phyloP scores from a whole-genome alignment of 2,888 invertebrate genomes.

The Dicycla oo region DNA sequence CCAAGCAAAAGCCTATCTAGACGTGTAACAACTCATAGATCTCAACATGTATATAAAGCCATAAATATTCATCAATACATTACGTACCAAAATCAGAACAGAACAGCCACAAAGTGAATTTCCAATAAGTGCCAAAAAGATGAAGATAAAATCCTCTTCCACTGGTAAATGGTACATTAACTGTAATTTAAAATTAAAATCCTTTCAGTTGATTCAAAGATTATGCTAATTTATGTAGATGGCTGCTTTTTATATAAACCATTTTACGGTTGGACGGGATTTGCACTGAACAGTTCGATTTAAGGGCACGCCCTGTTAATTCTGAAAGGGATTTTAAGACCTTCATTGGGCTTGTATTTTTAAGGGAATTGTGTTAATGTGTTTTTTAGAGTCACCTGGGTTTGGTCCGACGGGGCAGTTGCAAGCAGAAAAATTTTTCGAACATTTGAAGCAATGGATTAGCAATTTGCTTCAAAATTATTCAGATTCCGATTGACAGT shows the following conservation, averaged over 20 bases:
- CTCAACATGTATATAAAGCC: not conserved
- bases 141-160: slow-evolving; percentile 65
- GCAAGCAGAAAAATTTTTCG: too few species aligned
- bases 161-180: slow-evolving; percentile 75
- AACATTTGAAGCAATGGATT: too few species aligned
- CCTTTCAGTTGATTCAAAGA: slow-evolving; percentile 84
- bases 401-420: too few species aligned
- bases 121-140: slow-evolving; percentile 52
- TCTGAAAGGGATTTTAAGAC: slow-evolving; percentile 56
- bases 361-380: slow-evolving; percentile 29
- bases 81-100: slow-evolving; percentile 4
- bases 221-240: slow-evolving; percentile 87
- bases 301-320: slow-evolving; percentile 58
- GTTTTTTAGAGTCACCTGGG: slow-evolving; percentile 24
- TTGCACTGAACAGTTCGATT: slow-evolving; percentile 55
- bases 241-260: slow-evolving; percentile 77
- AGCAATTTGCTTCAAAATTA: too few species aligned
- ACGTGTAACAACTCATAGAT: not conserved
- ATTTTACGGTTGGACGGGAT: slow-evolving; percentile 66
- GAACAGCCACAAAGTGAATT: slow-evolving; percentile 40
- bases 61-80: slow-evolving; percentile 35
- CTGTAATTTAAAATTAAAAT: slow-evolving; percentile 87
- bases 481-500: too few species aligned
- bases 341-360: slow-evolving; percentile 48
- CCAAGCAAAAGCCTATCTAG: too few species aligned